phyloP scores from a whole-genome alignment of 2,113 vertebrate species.

The Myodes glareolus region DNA sequence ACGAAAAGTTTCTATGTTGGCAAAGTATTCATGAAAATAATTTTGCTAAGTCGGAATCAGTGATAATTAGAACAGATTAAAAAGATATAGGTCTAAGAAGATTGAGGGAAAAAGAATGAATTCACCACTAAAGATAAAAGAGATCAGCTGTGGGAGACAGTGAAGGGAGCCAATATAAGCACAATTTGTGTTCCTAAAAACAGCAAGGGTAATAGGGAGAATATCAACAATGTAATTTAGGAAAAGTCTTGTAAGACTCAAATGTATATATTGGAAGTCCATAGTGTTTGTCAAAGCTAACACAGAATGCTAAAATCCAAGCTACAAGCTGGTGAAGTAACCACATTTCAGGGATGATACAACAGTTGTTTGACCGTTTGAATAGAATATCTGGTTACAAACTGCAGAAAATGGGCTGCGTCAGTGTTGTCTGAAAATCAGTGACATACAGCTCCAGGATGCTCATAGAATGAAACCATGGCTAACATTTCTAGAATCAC shows the following conservation, averaged over 20 bases:
- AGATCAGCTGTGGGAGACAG: neutral
- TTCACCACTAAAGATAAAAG: constrained; percentile 30
- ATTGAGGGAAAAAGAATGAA: constrained; percentile 33
- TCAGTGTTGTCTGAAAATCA: constrained; percentile 6
- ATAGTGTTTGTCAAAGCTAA: constrained; percentile 28
- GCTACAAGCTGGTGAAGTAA: neutral
- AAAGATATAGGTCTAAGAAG: neutral
- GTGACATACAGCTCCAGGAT: neutral
- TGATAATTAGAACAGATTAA: constrained; percentile 19
- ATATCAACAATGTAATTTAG: constrained; percentile 51
- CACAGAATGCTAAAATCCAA: constrained; percentile 10
- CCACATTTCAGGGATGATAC: neutral
- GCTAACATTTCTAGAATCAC: neutral
- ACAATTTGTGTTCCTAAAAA: constrained; percentile 54
- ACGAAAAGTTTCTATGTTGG: neutral
- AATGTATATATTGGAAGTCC: neutral
- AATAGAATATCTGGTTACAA: neutral
- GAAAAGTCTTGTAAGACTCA: constrained; percentile 38
- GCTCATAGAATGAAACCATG: neutral
- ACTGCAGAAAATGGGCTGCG: neutral
- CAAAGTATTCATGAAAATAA: neutral
- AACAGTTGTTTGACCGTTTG: constrained; percentile 14
- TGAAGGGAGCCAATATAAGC: constrained; percentile 51
- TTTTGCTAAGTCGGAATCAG: constrained; percentile 11
- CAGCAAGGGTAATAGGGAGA: constrained; percentile 31